phyloP scores from a whole-genome alignment of 2,113 vertebrate genomes.

The Lampris incognitus region DNA sequence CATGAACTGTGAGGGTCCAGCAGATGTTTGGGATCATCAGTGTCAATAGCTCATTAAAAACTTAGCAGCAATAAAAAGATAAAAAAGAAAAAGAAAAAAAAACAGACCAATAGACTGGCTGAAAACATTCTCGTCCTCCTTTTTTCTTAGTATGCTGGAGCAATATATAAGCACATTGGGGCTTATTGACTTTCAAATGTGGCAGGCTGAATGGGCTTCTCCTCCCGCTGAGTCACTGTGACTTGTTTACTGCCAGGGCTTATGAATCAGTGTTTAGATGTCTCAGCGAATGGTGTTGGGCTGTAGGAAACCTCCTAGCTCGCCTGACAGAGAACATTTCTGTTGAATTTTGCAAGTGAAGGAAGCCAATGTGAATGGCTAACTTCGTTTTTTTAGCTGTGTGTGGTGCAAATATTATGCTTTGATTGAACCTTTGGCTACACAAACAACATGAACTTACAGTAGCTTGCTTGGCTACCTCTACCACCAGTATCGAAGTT shows the following conservation, averaged over 20 bases:
- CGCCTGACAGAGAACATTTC: constrained; percentile 50
- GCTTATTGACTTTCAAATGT: constrained; percentile 77
- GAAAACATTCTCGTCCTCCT: constrained; percentile 30
- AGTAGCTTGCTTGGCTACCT: too few species aligned
- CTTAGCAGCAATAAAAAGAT: constrained; percentile 38
- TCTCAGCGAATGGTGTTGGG: constrained; percentile 46
- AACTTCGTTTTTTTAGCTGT: too few species aligned
- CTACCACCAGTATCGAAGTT: too few species aligned
- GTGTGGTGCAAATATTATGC: too few species aligned
- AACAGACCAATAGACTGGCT: constrained; percentile 17
- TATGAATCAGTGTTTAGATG: constrained; percentile 69
- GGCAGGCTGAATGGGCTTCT: constrained; percentile 59
- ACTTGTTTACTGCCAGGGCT: constrained; percentile 74
- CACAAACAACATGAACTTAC: too few species aligned
- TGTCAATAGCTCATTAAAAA: constrained; percentile 83
- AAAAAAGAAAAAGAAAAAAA: constrained; percentile 23
- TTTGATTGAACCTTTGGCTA: too few species aligned
- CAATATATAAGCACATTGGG: constrained; percentile 56
- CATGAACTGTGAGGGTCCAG: constrained; percentile 74
- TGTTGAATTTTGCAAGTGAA: not conserved
- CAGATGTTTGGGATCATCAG: constrained; percentile 80
- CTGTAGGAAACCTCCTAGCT: constrained; percentile 5
- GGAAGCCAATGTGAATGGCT: constrained; percentile 12
- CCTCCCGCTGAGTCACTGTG: constrained; percentile 64
- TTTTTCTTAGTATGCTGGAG: constrained; percentile 12